Conservation (phyloP, 2,113 vertebrate genomes). For the Oenanthe melanoleuca region DNA sequence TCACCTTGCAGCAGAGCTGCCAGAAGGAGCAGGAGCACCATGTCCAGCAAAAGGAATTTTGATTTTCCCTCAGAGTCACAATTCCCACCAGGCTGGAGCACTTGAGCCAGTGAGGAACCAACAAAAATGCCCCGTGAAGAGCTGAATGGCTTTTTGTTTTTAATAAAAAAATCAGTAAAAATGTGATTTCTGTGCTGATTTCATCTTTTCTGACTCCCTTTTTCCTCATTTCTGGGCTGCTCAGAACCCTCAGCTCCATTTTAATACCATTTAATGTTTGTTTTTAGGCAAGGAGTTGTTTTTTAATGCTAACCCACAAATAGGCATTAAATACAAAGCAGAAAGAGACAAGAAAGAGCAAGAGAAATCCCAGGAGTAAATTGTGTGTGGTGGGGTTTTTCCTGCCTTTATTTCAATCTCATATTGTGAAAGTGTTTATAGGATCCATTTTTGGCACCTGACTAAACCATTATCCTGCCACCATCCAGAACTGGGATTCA, state of each 20-base stretch:
- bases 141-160: background rate
- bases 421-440: background rate
- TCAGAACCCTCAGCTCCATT: background rate
- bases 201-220: background rate
- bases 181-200: background rate
- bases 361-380: background rate
- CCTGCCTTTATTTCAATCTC: background rate
- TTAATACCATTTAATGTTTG: background rate
- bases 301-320: background rate
- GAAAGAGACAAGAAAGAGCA: background rate
- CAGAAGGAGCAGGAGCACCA: background rate
- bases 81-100: too few species aligned
- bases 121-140: background rate
- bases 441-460: background rate
- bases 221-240: background rate
- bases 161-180: background rate
- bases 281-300: background rate
- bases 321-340: background rate
- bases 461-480: background rate
- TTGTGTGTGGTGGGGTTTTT: fast-evolving
- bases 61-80: too few species aligned
- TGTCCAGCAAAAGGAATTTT: background rate
- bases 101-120: too few species aligned
- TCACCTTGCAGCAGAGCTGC: conserved; percentile 69
- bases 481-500: background rate